Conservation (phyloP, 2,888 invertebrate species). For the Ophion ellenae region DNA sequence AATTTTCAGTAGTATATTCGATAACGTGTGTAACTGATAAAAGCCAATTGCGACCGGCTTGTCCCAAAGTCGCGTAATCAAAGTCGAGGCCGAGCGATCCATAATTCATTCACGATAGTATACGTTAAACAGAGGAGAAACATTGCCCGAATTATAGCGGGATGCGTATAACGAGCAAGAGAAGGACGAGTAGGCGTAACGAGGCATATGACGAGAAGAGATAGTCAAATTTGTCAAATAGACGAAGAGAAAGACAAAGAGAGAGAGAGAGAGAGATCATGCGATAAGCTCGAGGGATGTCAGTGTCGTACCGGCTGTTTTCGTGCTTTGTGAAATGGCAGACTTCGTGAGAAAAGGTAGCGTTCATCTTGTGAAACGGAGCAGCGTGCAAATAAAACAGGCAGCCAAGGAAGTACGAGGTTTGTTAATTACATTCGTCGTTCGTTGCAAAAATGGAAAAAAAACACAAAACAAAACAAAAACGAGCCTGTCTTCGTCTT, state of each 20-base stretch:
- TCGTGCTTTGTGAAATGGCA: constrained; percentile 78
- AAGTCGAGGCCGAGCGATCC: constrained; percentile 73
- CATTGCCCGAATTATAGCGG: not conserved
- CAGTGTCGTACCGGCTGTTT: constrained; percentile 66
- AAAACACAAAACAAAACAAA: not conserved
- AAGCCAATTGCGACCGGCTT: not conserved
- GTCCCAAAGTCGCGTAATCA: constrained; percentile 65
- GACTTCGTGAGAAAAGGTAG: constrained; percentile 81
- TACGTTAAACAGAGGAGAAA: constrained; percentile 11
- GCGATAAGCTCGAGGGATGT: constrained; percentile 60
- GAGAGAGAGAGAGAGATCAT: constrained; percentile 12
- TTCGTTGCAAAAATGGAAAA: constrained; percentile 21
- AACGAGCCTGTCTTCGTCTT: not conserved
- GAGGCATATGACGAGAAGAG: constrained; percentile 60
- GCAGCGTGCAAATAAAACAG: constrained; percentile 85
- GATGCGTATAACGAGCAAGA: constrained; percentile 7
- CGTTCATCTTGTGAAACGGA: constrained; percentile 83
- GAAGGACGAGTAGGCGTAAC: not conserved
- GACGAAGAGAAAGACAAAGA: constrained; percentile 22
- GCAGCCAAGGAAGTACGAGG: constrained; percentile 86
- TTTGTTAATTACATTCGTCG: constrained; percentile 75
- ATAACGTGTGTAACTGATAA: not conserved
- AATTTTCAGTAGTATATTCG: not conserved
- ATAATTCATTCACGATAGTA: constrained; percentile 70
- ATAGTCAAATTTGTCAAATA: constrained; percentile 71